phyloP scores from a whole-genome alignment of 2,888 invertebrate species.

The Dioctria linearis region DNA sequence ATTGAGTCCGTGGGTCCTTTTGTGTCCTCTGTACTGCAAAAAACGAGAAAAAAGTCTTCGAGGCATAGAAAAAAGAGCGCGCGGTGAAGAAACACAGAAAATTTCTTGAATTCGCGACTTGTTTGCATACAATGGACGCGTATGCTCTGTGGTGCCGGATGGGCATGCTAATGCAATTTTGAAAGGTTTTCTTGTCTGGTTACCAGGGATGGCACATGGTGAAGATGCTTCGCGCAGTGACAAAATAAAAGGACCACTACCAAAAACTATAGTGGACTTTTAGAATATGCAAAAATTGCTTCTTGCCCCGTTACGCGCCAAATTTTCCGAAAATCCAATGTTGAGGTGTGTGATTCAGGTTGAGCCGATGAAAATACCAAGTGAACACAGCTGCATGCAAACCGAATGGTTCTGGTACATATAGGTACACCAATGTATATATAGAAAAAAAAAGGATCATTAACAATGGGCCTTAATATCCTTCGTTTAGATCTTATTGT shows the following conservation, averaged over 20 bases:
- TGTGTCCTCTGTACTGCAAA: constrained; percentile 4
- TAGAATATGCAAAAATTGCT: constrained; percentile 29
- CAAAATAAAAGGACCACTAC: constrained; percentile 30
- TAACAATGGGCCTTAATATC: constrained; percentile 53
- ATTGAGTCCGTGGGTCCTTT: constrained; percentile 44
- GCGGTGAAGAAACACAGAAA: constrained; percentile 5
- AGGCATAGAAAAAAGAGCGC: neutral
- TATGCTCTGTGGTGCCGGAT: constrained; percentile 21
- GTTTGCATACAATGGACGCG: constrained; percentile 52
- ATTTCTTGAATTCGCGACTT: constrained; percentile 50
- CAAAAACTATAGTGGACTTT: constrained; percentile 31
- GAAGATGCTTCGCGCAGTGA: neutral
- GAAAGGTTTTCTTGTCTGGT: constrained; percentile 40
- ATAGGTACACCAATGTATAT: too few relatives aligned
- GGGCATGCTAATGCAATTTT: constrained; percentile 34
- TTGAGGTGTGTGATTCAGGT: neutral
- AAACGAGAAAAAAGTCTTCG: neutral
- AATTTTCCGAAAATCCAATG: constrained; percentile 32
- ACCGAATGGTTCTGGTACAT: constrained; percentile 11
- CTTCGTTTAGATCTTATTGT: constrained; percentile 56
- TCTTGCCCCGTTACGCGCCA: constrained; percentile 44
- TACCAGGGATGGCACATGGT: constrained; percentile 8
- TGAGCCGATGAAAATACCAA: constrained; percentile 27
- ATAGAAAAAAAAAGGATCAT: constrained; percentile 39
- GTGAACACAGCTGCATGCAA: constrained; percentile 55